Evolutionary conservation across 1,140 invertebrate species (phyloP).

Genomic region (Cotesia chilonis): DNA sequence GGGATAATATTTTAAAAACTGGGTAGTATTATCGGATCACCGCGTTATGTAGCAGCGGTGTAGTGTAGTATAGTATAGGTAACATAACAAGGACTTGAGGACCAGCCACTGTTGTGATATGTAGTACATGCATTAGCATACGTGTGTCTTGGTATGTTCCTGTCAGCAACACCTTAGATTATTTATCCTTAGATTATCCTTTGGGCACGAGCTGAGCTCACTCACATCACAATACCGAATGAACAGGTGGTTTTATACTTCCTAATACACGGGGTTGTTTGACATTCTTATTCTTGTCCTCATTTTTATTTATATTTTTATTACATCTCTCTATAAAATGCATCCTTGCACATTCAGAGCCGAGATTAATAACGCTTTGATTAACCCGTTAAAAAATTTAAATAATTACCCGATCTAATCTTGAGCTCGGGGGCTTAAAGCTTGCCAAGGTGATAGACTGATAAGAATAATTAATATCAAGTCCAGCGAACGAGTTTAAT

Average conservation of each 20-base stretch:
- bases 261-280: conserved; percentile 10
- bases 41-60: neutral
- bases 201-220: neutral
- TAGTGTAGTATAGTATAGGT: neutral
- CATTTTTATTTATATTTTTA: neutral
- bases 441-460: neutral
- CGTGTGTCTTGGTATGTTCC: conserved; percentile 5
- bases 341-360: too few relatives aligned
- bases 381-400: too few relatives aligned
- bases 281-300: neutral
- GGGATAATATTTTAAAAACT: too few relatives aligned
- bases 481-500: neutral
- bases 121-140: conserved; percentile 2
- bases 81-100: neutral
- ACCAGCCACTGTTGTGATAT: neutral
- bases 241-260: conserved; percentile 18
- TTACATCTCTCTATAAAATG: neutral
- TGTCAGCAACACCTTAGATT: conserved; percentile 16
- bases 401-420: too few relatives aligned
- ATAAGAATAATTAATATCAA: conserved; percentile 7
- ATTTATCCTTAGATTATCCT: conserved; percentile 25
- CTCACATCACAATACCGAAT: conserved; percentile 1
- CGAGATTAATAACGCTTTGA: too few relatives aligned
- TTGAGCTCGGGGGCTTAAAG: too few relatives aligned
- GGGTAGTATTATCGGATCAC: too few relatives aligned